Evolutionary conservation across 2,888 invertebrate species (phyloP), one percentile per base, ranked within the genome.

Genomic region (Cancer borealis): DNA sequence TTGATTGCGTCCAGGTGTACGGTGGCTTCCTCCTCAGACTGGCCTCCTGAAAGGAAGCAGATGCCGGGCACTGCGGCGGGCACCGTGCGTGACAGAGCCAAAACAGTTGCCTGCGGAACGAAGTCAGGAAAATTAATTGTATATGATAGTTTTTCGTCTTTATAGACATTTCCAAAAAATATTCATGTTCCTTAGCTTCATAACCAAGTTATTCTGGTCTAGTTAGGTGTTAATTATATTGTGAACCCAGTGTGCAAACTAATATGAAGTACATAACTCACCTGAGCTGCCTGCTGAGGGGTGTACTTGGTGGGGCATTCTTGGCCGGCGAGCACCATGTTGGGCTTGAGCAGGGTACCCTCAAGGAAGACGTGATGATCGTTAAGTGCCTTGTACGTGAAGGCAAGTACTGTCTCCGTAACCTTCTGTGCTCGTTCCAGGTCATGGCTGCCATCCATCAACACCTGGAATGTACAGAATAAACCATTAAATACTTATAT

Each of bases 301-400:
- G 98, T 97, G 97, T 97, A 98, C 96, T 97, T 98, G 96, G 97
- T 98, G 96, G 98, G 96, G 97, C 98, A 98, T 47, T 97, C 97
- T 97, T 98, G 98, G 95, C 99, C 99, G 93, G 98, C 97, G 93
- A 98, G 99, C 92, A 99, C 99, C 99, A 99, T 99, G 97, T 99
- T 99, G 94, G 99, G 99, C 97, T 99, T 99, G 96, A 99, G 97
- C 47, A 99, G 97, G 21, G 99, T 99, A 96, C 99, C 99, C 97
- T 99, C 99, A 96, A 99, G 97, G 97, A 97, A 99, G 95, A 99
- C 99, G 96, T 99, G 99, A 97, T 99, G 99, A 97, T 99, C 99
- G 96, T 97, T 98, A 96, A 99, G 97, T 6, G 99, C 99, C 97
- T 99, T 99, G 98, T 99, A 99, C 47, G 98, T 98, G 96, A 99